Conservation (phyloP, 2,797 vertebrate species). For the Menidia menidia region DNA sequence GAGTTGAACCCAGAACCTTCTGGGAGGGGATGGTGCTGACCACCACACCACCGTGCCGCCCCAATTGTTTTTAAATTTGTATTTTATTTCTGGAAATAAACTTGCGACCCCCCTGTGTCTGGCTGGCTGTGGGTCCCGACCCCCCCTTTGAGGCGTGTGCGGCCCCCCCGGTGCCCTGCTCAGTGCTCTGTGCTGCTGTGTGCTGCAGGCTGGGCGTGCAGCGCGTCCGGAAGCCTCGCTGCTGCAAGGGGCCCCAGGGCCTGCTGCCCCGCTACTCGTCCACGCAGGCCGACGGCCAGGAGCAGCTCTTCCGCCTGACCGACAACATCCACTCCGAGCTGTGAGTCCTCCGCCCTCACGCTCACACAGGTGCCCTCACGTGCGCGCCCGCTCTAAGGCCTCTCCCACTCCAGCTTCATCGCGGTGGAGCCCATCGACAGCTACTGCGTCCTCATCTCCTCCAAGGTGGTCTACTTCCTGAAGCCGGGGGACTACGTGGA, state of each 20-base stretch:
- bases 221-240: conserved; percentile 90
- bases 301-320: conserved; percentile 94
- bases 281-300: conserved; percentile 93
- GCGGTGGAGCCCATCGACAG: conserved; percentile 93
- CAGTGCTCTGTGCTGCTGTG: background rate
- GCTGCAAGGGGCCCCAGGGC: conserved; percentile 93
- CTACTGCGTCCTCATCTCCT: conserved; percentile 96
- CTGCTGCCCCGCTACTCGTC: conserved; percentile 90
- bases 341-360: conserved; percentile 77
- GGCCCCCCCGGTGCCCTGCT: too few species aligned
- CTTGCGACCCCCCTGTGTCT: too few species aligned
- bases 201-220: conserved; percentile 85
- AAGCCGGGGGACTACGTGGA: conserved; percentile 89
- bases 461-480: conserved; percentile 95
- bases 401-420: conserved; percentile 86
- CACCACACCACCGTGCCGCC: too few species aligned
- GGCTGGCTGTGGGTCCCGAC: too few species aligned
- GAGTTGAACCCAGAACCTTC: too few species aligned
- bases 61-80: too few species aligned
- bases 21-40: too few species aligned
- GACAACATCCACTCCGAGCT: conserved; percentile 96
- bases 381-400: background rate
- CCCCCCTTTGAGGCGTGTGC: too few species aligned
- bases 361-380: too few species aligned
- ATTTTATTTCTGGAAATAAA: too few species aligned